A percentile compares a stretch with the other conserved stretches of the same genome.
Evolutionary conservation across 2,113 vertebrate genomes (phyloP).

Genomic region (Varanus salvator): DNA sequence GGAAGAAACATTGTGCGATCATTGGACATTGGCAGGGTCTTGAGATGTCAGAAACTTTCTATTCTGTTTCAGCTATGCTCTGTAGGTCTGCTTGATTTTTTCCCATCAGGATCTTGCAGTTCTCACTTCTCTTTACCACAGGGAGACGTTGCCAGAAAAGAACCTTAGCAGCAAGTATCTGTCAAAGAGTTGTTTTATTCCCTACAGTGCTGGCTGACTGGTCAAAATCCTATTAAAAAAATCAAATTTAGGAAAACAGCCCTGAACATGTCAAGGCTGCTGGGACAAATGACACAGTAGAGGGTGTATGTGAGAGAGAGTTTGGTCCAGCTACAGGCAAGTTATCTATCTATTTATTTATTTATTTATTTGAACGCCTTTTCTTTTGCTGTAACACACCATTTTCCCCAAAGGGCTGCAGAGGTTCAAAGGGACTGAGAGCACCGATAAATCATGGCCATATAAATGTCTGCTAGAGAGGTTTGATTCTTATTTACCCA

Average conservation of each 20-base stretch:
- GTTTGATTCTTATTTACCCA: conserved; percentile 78
- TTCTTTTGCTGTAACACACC: conserved; percentile 45
- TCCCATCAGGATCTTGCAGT: conserved; percentile 60
- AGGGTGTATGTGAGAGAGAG: conserved; percentile 40
- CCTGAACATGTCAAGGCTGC: conserved; percentile 66
- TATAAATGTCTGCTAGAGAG: conserved; percentile 75
- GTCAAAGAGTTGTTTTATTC: conserved; percentile 68
- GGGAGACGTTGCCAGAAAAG: conserved; percentile 43
- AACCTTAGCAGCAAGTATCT: conserved; percentile 59
- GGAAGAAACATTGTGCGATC: conserved; percentile 13
- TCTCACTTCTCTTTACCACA: conserved; percentile 65
- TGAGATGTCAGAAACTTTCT: conserved; percentile 68
- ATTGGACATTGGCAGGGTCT: conserved; percentile 58
- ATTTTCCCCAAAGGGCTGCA: conserved; percentile 64
- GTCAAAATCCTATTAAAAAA: conserved; percentile 67
- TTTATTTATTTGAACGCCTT: conserved; percentile 77
- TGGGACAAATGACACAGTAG: conserved; percentile 62
- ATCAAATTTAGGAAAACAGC: conserved; percentile 69
- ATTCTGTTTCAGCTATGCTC: conserved; percentile 62
- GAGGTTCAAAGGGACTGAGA: conserved; percentile 75
- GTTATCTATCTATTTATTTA: conserved; percentile 65
- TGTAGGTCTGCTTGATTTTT: conserved; percentile 70
- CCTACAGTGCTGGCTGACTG: conserved; percentile 62
- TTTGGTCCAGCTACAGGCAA: conserved; percentile 56
- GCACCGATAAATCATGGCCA: conserved; percentile 70